A percentile compares a stretch with the other conserved stretches of the same genome.
Conservation (phyloP, 2,888 invertebrate species). For the Phania funesta region DNA sequence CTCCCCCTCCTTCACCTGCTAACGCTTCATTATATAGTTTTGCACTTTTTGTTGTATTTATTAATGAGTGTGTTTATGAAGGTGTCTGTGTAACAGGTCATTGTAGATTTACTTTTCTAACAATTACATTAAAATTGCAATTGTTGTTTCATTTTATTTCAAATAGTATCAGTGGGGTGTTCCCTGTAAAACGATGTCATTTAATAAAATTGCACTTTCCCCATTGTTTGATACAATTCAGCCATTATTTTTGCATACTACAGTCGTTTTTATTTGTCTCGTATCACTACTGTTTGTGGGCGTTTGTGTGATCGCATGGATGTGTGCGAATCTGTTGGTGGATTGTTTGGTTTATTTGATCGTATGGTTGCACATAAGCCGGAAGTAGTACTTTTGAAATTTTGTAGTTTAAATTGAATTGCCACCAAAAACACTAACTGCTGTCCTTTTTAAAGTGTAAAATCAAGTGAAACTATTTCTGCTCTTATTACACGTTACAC, state of each 20-base stretch:
- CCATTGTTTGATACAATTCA: slow-evolving; percentile 50
- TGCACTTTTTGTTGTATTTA: not conserved
- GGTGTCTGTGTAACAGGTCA: slow-evolving; percentile 61
- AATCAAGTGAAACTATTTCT: not conserved
- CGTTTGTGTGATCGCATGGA: not conserved
- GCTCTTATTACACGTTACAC: not conserved
- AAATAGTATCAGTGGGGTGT: not conserved
- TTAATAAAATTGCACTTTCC: slow-evolving; percentile 64
- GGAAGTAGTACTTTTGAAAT: slow-evolving; percentile 65
- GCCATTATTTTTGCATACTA: slow-evolving; percentile 53
- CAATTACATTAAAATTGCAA: slow-evolving; percentile 63
- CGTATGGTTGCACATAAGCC: slow-evolving; percentile 50
- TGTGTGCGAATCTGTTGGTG: not conserved
- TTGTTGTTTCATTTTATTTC: slow-evolving; percentile 13
- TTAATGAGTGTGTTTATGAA: not conserved
- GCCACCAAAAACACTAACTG: slow-evolving; percentile 41
- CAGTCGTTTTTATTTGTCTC: slow-evolving; percentile 20
- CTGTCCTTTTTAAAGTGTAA: not conserved
- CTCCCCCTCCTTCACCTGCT: not conserved
- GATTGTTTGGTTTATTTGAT: slow-evolving; percentile 43
- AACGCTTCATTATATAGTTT: not conserved
- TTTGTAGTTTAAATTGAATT: slow-evolving; percentile 65
- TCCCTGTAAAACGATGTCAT: slow-evolving; percentile 56
- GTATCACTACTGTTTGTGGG: not conserved
- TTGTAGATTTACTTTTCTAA: slow-evolving; percentile 61